These are phyloP conservation scores for Rhinoraja longicauda DNA, from an alignment of 2,797 vertebrate genomes.

Conservation along the genomic window DNA sequence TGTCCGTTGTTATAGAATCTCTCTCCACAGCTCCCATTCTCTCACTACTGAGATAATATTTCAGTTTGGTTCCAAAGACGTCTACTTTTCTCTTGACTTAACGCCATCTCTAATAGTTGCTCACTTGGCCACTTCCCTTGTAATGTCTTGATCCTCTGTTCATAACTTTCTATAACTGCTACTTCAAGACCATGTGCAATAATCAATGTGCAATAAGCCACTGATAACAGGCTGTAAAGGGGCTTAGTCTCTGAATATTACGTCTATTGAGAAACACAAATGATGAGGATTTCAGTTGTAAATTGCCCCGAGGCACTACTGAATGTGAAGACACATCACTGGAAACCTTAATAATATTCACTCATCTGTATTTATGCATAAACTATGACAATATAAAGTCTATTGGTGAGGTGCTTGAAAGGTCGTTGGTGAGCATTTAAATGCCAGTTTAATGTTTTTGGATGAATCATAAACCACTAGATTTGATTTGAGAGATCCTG, in stretches of 20 bases:
- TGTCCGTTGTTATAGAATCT: too few species aligned
- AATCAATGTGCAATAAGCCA: too few species aligned
- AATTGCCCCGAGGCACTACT: background rate
- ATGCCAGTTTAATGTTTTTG: background rate
- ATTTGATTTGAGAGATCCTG: background rate
- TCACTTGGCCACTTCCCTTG: too few species aligned
- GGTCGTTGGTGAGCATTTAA: background rate
- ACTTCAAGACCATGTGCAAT: too few species aligned
- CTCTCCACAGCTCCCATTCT: too few species aligned
- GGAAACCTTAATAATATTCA: background rate
- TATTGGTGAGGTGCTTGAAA: background rate
- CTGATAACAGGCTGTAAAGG: too few species aligned
- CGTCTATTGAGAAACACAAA: background rate
- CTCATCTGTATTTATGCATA: background rate
- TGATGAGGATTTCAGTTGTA: background rate
- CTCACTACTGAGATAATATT: too few species aligned
- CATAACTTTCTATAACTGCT: too few species aligned
- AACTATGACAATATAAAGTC: background rate
- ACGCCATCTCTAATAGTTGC: too few species aligned
- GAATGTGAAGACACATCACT: background rate
- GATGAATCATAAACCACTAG: background rate
- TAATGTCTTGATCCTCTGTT: too few species aligned
- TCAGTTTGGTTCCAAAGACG: too few species aligned
- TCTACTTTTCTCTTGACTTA: too few species aligned
- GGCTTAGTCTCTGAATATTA: background rate